Evolutionary conservation across 1,140 invertebrate species (phyloP).

Genomic region (Sycophaga agraensis): DNA sequence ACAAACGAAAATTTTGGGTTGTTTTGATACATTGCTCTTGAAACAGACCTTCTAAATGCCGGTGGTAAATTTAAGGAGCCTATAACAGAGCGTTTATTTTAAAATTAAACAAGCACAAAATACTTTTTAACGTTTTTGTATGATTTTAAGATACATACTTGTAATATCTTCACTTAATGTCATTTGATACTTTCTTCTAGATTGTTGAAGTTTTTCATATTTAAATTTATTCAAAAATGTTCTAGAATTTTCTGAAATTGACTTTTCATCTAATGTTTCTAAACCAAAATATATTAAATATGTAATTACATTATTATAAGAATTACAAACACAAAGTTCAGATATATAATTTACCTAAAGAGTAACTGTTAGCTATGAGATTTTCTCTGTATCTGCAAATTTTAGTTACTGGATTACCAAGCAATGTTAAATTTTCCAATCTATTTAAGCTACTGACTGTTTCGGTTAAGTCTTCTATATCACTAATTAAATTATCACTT

Average conservation of each 20-base stretch:
- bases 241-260: conserved; percentile 52
- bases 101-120: background rate
- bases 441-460: conserved; percentile 57
- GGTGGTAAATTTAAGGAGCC: conserved; percentile 50
- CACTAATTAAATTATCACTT: conserved; percentile 55
- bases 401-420: conserved; percentile 64
- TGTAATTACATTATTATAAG: conserved; percentile 1
- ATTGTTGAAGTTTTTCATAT: conserved; percentile 43
- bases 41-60: conserved; percentile 50
- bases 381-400: conserved; percentile 66
- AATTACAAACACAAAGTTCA: background rate
- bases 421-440: conserved; percentile 60
- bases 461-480: conserved; percentile 57
- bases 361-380: conserved; percentile 63
- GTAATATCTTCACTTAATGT: conserved; percentile 49
- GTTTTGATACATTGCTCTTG: conserved; percentile 48
- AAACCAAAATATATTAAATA: background rate
- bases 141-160: conserved; percentile 37
- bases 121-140: conserved; percentile 1
- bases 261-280: conserved; percentile 56
- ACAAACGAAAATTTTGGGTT: conserved; percentile 43
- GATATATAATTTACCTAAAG: conserved; percentile 53
- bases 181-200: conserved; percentile 34
- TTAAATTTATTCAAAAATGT: conserved; percentile 60
- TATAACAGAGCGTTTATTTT: conserved; percentile 27